These are phyloP conservation scores for Halocynthia roretzi DNA, from an alignment of 23 tunicate species.

Conservation along the genomic window DNA sequence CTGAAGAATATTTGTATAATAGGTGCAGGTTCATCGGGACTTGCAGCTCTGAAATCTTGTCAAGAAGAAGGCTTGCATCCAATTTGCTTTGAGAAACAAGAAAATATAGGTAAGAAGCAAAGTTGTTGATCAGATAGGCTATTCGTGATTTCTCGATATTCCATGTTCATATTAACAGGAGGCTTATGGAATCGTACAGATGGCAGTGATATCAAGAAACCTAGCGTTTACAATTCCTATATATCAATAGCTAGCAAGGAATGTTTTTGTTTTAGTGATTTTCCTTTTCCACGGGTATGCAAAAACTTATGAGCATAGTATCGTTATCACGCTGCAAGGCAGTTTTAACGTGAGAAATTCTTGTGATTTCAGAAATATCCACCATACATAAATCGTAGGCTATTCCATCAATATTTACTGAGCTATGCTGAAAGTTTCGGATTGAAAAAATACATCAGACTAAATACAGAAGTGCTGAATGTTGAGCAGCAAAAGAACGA, in stretches of 20 bases:
- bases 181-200: constrained; percentile 41
- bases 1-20: constrained; percentile 30
- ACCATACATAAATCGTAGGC: constrained; percentile 18
- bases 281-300: constrained; percentile 31
- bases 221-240: constrained; percentile 23
- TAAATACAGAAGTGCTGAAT: constrained; percentile 17
- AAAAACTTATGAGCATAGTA: neutral
- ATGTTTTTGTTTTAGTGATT: constrained; percentile 29
- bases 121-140: neutral
- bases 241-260: constrained; percentile 31
- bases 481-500: constrained; percentile 18
- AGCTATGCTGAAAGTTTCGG: constrained; percentile 42
- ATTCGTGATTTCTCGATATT: neutral
- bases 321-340: neutral
- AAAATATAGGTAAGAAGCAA: constrained; percentile 29
- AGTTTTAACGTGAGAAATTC: too few relatives aligned
- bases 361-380: constrained; percentile 45
- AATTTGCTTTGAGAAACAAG: constrained; percentile 32
- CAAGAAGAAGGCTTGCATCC: constrained; percentile 38
- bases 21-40: constrained; percentile 47
- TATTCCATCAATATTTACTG: constrained; percentile 15
- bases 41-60: constrained; percentile 35
- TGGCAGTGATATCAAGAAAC: constrained; percentile 12
- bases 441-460: constrained; percentile 9
- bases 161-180: constrained; percentile 11